Conservation (phyloP, 2,888 invertebrate genomes). For the Xestia xanthographa region DNA sequence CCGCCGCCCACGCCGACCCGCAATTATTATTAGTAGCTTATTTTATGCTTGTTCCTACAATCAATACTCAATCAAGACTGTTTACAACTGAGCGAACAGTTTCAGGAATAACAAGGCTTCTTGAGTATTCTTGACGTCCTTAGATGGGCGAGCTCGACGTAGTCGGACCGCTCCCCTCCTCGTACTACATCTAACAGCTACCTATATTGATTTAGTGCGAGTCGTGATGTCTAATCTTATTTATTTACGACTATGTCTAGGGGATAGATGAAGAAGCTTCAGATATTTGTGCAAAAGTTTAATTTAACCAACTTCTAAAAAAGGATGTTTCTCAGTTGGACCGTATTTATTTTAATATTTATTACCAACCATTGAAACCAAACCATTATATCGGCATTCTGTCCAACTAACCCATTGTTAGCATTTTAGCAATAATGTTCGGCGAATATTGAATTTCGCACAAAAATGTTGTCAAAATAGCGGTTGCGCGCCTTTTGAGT, state of each 20-base stretch:
- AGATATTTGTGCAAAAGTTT: background rate
- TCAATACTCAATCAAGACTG: conserved; percentile 51
- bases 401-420: background rate
- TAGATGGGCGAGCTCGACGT: conserved; percentile 7
- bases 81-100: conserved; percentile 52
- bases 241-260: background rate
- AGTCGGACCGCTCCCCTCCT: conserved; percentile 29
- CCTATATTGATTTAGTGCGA: conserved; percentile 49
- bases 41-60: conserved; percentile 35
- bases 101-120: conserved; percentile 43
- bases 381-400: background rate
- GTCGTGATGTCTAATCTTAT: conserved; percentile 12
- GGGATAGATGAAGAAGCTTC: background rate
- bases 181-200: conserved; percentile 19
- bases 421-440: background rate
- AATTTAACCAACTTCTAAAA: no score
- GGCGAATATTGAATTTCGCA: background rate
- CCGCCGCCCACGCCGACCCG: background rate
- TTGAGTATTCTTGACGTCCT: conserved; percentile 28
- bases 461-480: background rate
- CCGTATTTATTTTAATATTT: background rate
- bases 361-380: background rate
- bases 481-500: background rate
- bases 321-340: no score
- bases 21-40: background rate